Evolutionary conservation across 2,797 vertebrate species (phyloP).

Genomic region (Tarsius wallacei): DNA sequence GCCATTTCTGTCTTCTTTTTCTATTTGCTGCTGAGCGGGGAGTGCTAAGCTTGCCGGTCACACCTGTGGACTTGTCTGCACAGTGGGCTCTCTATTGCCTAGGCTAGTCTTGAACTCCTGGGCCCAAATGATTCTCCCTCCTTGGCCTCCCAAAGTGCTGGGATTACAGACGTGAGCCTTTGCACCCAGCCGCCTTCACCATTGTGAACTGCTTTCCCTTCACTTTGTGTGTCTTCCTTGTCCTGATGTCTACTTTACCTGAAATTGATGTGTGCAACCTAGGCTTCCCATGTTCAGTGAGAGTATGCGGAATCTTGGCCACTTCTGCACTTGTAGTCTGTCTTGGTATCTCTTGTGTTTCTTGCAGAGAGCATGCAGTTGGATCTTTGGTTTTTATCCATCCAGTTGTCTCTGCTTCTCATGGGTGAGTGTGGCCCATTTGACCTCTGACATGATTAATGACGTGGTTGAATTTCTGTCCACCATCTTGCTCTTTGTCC

Average conservation of each 20-base stretch:
- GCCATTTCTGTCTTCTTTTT: neutral
- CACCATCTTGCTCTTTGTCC: rapidly evolving
- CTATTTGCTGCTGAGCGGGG: neutral
- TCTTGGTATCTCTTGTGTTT: neutral
- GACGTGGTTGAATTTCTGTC: rapidly evolving
- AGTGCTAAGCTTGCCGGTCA: rapidly evolving
- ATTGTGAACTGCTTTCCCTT: neutral
- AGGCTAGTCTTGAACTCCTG: too few relatives aligned
- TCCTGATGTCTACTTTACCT: neutral
- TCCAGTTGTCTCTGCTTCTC: neutral
- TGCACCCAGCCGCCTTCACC: too few relatives aligned
- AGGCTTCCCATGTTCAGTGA: neutral
- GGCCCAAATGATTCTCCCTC: too few relatives aligned
- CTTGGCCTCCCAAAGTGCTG: too few relatives aligned
- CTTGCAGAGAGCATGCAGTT: neutral
- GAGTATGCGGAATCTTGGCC: neutral
- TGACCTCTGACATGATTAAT: too few relatives aligned
- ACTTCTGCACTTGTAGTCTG: too few relatives aligned
- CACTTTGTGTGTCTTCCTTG: neutral
- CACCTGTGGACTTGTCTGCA: too few relatives aligned
- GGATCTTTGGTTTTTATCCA: neutral
- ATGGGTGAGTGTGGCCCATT: neutral
- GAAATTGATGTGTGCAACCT: rapidly evolving
- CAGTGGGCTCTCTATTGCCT: too few relatives aligned
- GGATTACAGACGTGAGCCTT: too few relatives aligned